Base-by-base conservation (phyloP, 92 coral and sea anemone species). In the Epizoanthus fatuus region DNA sequence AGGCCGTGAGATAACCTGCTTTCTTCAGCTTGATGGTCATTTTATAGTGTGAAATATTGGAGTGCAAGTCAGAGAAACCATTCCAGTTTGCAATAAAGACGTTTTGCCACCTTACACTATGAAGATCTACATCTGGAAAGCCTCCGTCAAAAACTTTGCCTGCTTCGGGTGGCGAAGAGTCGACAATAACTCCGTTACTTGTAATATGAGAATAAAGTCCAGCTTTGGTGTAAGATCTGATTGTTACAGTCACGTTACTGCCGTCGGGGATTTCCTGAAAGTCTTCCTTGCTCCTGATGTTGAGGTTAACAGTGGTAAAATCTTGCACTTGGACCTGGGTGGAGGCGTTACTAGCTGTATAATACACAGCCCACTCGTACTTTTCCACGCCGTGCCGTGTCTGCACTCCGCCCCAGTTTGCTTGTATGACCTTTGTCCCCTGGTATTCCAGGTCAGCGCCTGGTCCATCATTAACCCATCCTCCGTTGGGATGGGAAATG, bases 331-430 rank as follows among this genome's bases (percentile, higher is more conserved):
- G 74, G 38, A 56, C 42, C 10, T 86, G 78, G 3, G 79, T 83
- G 29, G 65, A 81, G 56, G 73, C 69, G 2, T 54, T 63, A 63
- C 72, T 72, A 9, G 95, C 74, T 5, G 76, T 87, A 16, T 85
- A 71, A 9, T 81, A 72, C 16, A 96, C 98, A 54, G 93, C 90
- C 93, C 98, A 93, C 39, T 89, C 92, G 76, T 96, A 96, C 81
- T 78, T 88, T 15, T 59, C 88, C 10, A 95, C 91, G 19, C 99
- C 99, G 44, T 94, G 79, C 67, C 88, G 82, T 6, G 95, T 87
- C 15, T 85, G 90, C 5, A 96, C 90, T 40, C 99, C 98, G 22
- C 99, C 99, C 99, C 98, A 96, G 85, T 92, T 92, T 17, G 95
- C 99, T 55, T 90, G 83, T 15, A 96, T 75, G 6, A 75, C 39